These are phyloP conservation scores for Reticulitermes lucifugus DNA, from an alignment of 2,888 invertebrate species.

Conservation along the genomic window DNA sequence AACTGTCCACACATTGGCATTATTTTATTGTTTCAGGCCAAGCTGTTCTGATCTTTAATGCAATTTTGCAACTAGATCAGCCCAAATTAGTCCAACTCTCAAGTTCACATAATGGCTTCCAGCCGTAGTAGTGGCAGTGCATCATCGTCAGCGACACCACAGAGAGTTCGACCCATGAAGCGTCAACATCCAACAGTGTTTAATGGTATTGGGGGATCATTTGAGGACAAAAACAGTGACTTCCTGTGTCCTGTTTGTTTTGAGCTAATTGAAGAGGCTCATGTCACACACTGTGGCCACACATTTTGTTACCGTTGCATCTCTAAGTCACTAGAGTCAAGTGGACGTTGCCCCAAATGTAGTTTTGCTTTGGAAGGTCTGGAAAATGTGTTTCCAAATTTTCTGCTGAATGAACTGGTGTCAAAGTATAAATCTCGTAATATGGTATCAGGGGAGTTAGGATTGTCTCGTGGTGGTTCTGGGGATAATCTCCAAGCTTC, in stretches of 20 bases:
- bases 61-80: slow-evolving; percentile 12
- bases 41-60: slow-evolving; percentile 23
- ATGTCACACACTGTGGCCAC: slow-evolving; percentile 93
- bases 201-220: slow-evolving; percentile 73
- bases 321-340: slow-evolving; percentile 72
- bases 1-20: background rate
- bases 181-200: slow-evolving; percentile 66
- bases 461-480: slow-evolving; percentile 59
- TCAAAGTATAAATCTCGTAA: slow-evolving; percentile 74
- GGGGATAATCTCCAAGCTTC: slow-evolving; percentile 58
- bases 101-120: slow-evolving; percentile 44
- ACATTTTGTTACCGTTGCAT: slow-evolving; percentile 92
- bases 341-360: slow-evolving; percentile 86
- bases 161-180: slow-evolving; percentile 48
- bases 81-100: slow-evolving; percentile 6
- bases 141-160: slow-evolving; percentile 47
- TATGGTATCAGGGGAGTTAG: slow-evolving; percentile 64
- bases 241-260: slow-evolving; percentile 86
- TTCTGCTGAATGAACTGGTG: slow-evolving; percentile 84
- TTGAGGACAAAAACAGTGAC: slow-evolving; percentile 77
- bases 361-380: slow-evolving; percentile 75
- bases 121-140: slow-evolving; percentile 49
- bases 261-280: slow-evolving; percentile 88
- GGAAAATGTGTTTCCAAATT: slow-evolving; percentile 87
- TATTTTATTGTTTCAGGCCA: slow-evolving; percentile 34